Percentiles rank a stretch among this genome's conserved stretches.
These are phyloP conservation scores for Gadus chalcogrammus DNA, from an alignment of 2,113 vertebrate species.

Conservation along the genomic window DNA sequence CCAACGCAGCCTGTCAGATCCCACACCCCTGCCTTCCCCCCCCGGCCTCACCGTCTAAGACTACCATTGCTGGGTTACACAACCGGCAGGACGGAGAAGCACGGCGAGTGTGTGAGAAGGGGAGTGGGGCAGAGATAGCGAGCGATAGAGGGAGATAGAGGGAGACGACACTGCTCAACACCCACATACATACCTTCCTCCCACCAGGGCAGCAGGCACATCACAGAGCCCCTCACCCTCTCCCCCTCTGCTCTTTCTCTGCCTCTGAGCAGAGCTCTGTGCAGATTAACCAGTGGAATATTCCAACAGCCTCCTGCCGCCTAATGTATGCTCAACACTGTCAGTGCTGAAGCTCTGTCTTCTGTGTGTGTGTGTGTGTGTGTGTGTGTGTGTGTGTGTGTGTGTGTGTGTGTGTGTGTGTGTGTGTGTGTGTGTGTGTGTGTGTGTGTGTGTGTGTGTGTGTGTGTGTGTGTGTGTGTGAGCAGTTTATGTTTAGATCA, in stretches of 20 bases:
- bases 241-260: constrained; percentile 1
- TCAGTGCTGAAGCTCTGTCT: constrained; percentile 11
- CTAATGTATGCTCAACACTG: constrained; percentile 49
- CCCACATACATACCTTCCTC: constrained; percentile 65
- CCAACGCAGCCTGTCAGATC: constrained; percentile 52
- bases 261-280: constrained; percentile 24
- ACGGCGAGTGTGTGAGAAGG: constrained; percentile 10
- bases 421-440: neutral
- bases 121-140: constrained; percentile 29
- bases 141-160: constrained; percentile 27
- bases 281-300: constrained; percentile 34
- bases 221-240: constrained; percentile 42
- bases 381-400: constrained; percentile 24
- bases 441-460: neutral
- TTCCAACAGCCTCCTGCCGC: constrained; percentile 38
- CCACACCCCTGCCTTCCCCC: constrained; percentile 7
- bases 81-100: constrained; percentile 62
- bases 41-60: constrained; percentile 62
- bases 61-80: constrained; percentile 71
- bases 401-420: constrained; percentile 9
- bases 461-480: neutral
- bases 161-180: constrained; percentile 54
- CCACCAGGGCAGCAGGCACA: constrained; percentile 58
- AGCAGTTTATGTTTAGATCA: neutral
- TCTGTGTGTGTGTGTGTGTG: neutral